phyloP scores from a whole-genome alignment of 2,797 vertebrate species.

The Chelidonichthys spinosus region DNA sequence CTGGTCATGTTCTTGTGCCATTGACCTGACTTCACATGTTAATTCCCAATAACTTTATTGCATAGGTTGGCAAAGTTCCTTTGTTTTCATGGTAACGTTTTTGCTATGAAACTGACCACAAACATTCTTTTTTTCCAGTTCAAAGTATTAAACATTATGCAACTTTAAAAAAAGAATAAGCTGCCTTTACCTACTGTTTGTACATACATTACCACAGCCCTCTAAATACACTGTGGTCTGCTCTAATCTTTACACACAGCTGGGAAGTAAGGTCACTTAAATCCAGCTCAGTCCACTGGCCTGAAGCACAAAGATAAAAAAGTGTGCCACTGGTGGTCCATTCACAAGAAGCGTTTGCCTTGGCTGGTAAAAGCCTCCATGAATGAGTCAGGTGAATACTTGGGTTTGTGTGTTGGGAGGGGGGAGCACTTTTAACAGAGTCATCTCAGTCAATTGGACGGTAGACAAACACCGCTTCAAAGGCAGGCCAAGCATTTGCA shows the following conservation, averaged over 20 bases:
- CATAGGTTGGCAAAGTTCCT: background rate
- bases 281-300: constrained; percentile 15
- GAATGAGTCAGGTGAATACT: constrained; percentile 40
- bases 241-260: background rate
- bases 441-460: constrained; percentile 30
- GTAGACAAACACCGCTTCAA: constrained; percentile 33
- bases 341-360: constrained; percentile 39
- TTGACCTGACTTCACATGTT: background rate
- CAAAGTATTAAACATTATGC: background rate
- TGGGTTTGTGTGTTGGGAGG: constrained; percentile 6
- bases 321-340: constrained; percentile 12
- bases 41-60: background rate
- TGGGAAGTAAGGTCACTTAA: background rate
- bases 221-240: background rate
- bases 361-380: constrained; percentile 9
- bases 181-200: background rate
- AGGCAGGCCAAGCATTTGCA: constrained; percentile 13
- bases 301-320: constrained; percentile 23
- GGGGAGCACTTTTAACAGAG: constrained; percentile 11
- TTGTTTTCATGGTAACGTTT: background rate
- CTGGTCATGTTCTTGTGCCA: background rate
- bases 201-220: background rate
- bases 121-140: background rate
- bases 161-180: background rate
- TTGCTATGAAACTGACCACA: background rate